A percentile compares a stretch with the other conserved stretches of the same genome.
These are phyloP conservation scores for Globodera rostochiensis DNA, from an alignment of 1,140 invertebrate species.

Conservation along the genomic window DNA sequence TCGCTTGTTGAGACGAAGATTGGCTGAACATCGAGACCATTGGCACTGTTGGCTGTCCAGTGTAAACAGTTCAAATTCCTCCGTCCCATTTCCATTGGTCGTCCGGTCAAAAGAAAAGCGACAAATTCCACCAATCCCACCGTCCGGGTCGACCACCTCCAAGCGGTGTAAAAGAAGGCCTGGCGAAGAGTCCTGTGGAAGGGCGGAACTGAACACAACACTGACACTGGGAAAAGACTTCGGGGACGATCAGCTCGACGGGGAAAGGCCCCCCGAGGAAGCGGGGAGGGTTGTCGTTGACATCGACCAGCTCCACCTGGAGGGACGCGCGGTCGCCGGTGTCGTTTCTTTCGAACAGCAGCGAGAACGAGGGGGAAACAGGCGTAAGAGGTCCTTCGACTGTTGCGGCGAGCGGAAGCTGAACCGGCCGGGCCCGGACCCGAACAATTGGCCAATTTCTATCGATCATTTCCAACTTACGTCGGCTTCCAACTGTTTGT, in stretches of 20 bases:
- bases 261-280: constrained; percentile 25
- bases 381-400: background rate
- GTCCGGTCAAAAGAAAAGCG: constrained; percentile 1
- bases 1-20: constrained; percentile 1
- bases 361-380: constrained; percentile 10
- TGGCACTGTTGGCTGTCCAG: constrained; percentile 14
- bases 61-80: background rate
- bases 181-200: background rate
- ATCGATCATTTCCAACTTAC: background rate
- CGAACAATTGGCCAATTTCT: background rate
- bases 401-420: background rate
- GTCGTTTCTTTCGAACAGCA: constrained; percentile 18
- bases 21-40: constrained; percentile 22
- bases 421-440: background rate
- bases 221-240: background rate
- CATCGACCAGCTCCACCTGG: constrained; percentile 23
- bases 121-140: constrained; percentile 27
- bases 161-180: constrained; percentile 6
- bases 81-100: background rate
- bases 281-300: constrained; percentile 20
- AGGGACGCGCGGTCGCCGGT: constrained; percentile 12
- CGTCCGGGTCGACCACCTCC: constrained; percentile 16
- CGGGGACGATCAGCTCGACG: constrained; percentile 9
- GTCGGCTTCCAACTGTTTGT: constrained; percentile 16
- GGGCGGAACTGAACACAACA: background rate